Base-by-base conservation (phyloP, 2,113 vertebrate species). In the Vimba vimba region DNA sequence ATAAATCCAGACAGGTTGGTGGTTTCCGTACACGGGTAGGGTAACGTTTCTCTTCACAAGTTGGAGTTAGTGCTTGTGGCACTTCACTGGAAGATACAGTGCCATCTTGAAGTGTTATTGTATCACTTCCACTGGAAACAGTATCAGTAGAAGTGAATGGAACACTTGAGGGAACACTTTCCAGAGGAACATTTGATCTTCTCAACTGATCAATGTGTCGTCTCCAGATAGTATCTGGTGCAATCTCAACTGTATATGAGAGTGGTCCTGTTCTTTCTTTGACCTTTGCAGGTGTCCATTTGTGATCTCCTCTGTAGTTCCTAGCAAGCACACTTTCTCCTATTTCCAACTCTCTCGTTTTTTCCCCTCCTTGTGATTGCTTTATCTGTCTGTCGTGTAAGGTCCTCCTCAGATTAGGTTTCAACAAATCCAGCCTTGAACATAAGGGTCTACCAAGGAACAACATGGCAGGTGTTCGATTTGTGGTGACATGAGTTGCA, bases 281-380 rank as follows among this genome's bases (percentile, higher is more conserved):
- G 13, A 86, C 64, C 19, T 19, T 75, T 13, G 47, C 79, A 57
- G 55, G 39, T 8, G 36, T 23, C 79, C 79, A 86, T 36, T 82
- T 86, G 25, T n/a, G 71, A 60, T 86, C 23, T 59, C 78, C 55
- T 81, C 78, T 81, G 68, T 86, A 86, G 7, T 55, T 27, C 21
- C 66, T 75, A 60, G 79, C 39, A 8, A 86, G 25, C 60, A 86
- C 55, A 74, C 45, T 7, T 55, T 82, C 64, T 75, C 85, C 85
- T 74, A 81, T 6, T 25, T 64, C 52, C 13, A 86, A 76, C 25
- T 71, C 45, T 39, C 66, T 13, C 8, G 52, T 74, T 30, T 23
- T 12, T 2, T 12, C 33, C 8, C 25, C 60, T 55, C 55, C 17
- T 57, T 64, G 55, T 21, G 39, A 74, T 13, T 68, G 60, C 13